Evolutionary conservation across 2,113 vertebrate species (phyloP), one percentile per base, ranked within the genome.

Genomic region (Channa maculata): DNA sequence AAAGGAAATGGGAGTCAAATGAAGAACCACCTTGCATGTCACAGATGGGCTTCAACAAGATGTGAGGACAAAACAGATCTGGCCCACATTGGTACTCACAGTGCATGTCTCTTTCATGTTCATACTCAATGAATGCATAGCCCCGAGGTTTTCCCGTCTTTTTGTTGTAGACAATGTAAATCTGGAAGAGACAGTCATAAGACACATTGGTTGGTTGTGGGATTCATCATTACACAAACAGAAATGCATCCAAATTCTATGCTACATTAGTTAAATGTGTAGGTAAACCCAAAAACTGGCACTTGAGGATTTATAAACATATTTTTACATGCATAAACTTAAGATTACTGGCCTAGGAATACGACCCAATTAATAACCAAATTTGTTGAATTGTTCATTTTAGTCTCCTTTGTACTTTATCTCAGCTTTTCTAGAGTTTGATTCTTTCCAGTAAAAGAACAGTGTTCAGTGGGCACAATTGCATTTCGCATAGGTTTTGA

Each of bases 71-170:
- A 1, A 50, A 43, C 13, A 9, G 5, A 45, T 58, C 49, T 38
- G 34, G 33, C 2, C 43, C 15, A 1, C 0, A 5, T 24, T 8
- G 48, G 49, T 91, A 97, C 96, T 96, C 90, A 97, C 96, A 97
- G 89, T 98, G 97, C 97, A 98, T 98, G 84, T 98, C 97, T 33
- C 97, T 93, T 75, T 98, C 97, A 7, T 98, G 97, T 67, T 98
- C 97, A 0, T 98, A 98, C 83, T 98, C 97, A 5, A 98, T 98
- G 94, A 98, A 98, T 11, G 97, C 97, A 10, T 97, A 98, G 75
- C 97, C 97, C 0, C 97, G 94, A 13, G 97, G 97, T 78, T 98
- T 98, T 36, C 94, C 94, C 0, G 97, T 97, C 63, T 89, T 92
- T 92, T 97, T 98, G 91, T 96, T 98, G 92, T 96, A 98, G 10